These are phyloP conservation scores for Leptinotarsa lineolata DNA, from an alignment of 1,140 invertebrate species.

Conservation along the genomic window DNA sequence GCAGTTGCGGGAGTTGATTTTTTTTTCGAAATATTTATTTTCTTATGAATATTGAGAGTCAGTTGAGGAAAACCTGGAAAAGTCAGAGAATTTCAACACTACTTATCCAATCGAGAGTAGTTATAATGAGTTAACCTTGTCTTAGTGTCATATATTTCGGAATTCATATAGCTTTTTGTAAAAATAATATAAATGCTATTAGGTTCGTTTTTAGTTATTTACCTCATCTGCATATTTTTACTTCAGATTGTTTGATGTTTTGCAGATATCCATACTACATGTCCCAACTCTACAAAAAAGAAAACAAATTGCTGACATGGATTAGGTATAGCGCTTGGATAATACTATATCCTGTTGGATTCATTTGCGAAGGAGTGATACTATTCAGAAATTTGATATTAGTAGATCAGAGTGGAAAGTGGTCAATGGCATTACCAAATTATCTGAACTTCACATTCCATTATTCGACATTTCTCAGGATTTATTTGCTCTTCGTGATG, in stretches of 20 bases:
- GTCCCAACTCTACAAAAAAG: conserved; percentile 73
- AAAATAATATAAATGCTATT: no score
- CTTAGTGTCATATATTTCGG: no score
- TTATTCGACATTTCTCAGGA: conserved; percentile 76
- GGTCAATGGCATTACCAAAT: conserved; percentile 81
- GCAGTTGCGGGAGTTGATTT: no score
- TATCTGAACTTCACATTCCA: conserved; percentile 84
- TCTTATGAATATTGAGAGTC: no score
- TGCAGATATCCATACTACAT: conserved; percentile 91
- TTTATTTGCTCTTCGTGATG: conserved; percentile 77
- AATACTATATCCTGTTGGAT: conserved; percentile 86
- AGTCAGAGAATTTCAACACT: no score
- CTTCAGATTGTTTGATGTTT: conserved; percentile 4
- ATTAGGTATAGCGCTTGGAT: conserved; percentile 92
- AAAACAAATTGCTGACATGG: conserved; percentile 85
- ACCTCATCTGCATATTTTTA: not conserved
- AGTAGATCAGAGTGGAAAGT: conserved; percentile 82
- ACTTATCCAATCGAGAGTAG: no score
- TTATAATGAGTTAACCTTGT: no score
- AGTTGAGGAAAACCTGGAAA: no score
- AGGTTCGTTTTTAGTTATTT: no score
- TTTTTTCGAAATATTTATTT: no score
- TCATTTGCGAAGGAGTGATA: conserved; percentile 84
- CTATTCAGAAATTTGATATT: conserved; percentile 83
- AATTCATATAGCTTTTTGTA: no score